Conservation (phyloP, 2,797 vertebrate genomes). For the Falco rusticolus region DNA sequence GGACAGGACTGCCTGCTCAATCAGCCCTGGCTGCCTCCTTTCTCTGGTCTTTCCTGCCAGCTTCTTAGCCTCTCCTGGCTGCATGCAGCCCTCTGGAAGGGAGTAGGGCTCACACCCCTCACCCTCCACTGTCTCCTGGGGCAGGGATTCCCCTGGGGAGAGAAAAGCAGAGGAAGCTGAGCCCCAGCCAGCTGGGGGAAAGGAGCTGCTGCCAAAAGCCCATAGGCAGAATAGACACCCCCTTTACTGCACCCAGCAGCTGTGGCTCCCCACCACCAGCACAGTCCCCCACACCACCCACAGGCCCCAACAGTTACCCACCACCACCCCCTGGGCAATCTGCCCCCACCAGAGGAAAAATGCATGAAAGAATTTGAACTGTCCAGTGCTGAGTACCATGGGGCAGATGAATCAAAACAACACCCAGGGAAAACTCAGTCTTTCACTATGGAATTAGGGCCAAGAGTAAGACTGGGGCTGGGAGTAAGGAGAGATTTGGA, state of each 20-base stretch:
- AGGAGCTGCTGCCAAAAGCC: not conserved
- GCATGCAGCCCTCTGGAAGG: not conserved
- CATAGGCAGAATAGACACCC: not conserved
- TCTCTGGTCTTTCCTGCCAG: not conserved
- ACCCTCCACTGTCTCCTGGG: not conserved
- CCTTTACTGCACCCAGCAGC: not conserved
- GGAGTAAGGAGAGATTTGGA: not conserved
- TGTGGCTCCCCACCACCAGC: fast-evolving
- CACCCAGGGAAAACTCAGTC: not conserved
- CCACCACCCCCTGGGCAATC: too few species aligned
- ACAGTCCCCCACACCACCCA: fast-evolving
- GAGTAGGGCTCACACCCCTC: not conserved
- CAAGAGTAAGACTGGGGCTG: not conserved
- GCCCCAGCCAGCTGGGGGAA: fast-evolving
- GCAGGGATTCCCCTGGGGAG: not conserved
- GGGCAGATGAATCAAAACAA: not conserved
- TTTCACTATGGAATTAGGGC: not conserved
- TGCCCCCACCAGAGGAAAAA: not conserved
- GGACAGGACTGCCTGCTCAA: not conserved
- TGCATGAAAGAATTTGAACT: not conserved
- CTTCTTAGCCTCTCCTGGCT: not conserved
- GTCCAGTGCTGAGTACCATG: fast-evolving
- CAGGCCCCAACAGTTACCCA: not conserved
- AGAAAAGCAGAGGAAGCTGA: not conserved
- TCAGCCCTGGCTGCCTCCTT: not conserved